Base-by-base conservation (phyloP, 2,888 invertebrate species). In the Heliconius hortense region DNA sequence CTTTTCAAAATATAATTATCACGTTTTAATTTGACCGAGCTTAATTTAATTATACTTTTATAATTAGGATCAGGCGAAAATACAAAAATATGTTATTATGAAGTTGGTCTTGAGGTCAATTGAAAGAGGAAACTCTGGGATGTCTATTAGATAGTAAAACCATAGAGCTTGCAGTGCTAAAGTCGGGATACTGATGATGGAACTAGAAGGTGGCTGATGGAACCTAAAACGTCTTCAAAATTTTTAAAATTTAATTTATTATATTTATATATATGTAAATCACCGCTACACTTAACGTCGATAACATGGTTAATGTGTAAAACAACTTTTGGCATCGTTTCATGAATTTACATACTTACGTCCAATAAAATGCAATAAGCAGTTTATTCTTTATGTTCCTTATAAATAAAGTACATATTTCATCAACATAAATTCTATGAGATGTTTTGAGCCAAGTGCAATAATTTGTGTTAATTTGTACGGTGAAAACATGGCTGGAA, bases 401-500 rank as follows among this genome's bases (percentile, higher is more conserved):
- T 1, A 7, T 43, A 11, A 5, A 66, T 73, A 70, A 64, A 59
- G 48, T 26, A 43, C 15, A 69, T 66, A 73, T 35, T 73, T 15
- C 35, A 31, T 11, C 43, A 59, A 35, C 26, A 18, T 15, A n/a
- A 11, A 21, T 18, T 35, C 21, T 18, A 26, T 71, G 15, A 24
- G 24, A 26, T 26, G 59, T 26, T 28, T 72, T 28, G n/a, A 62
- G 60, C 76, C 70, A 70, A 76, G 53, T 63, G 66, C 39, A 76
- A 76, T 70, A 70, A 73, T 53, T 76, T 76, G 70, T 70, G 64
- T 64, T 66, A 73, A 76, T 73, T 73, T 73, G 76, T 60, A 63
- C 7, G 63, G 13, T 70, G 69, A 70, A 73, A 62, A 76, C 70
- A 73, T 71, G 66, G 24, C 59, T 60, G 72, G 66, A 72, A 5